These are phyloP conservation scores for Drepana falcataria DNA, from an alignment of 2,888 invertebrate species.

Conservation along the genomic window DNA sequence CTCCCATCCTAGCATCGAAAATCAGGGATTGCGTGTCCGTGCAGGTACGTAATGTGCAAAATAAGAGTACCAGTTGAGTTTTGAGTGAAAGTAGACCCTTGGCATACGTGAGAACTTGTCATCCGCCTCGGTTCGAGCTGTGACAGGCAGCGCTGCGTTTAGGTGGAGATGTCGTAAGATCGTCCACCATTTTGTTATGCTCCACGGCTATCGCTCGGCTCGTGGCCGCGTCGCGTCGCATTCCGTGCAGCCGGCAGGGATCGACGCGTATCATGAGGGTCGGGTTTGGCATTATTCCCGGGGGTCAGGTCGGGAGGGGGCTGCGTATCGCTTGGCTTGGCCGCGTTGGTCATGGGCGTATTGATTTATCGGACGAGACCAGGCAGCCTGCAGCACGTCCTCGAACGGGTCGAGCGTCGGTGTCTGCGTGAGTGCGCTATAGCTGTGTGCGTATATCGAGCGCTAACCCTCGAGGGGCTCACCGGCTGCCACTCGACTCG, in stretches of 20 bases:
- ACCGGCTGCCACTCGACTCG: constrained; percentile 75
- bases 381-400: constrained; percentile 64
- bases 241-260: constrained; percentile 72
- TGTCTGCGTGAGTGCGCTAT: constrained; percentile 70
- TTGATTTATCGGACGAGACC: constrained; percentile 76
- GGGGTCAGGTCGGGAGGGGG: constrained; percentile 69
- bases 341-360: constrained; percentile 64
- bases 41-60: constrained; percentile 78
- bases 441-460: constrained; percentile 73
- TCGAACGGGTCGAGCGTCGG: constrained; percentile 67
- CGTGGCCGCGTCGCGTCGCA: constrained; percentile 73
- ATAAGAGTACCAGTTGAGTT: constrained; percentile 54
- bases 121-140: constrained; percentile 73
- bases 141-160: constrained; percentile 72
- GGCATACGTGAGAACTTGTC: constrained; percentile 74
- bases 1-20: constrained; percentile 79
- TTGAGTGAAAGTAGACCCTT: constrained; percentile 76
- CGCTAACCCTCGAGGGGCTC: constrained; percentile 77
- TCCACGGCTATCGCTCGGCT: constrained; percentile 73
- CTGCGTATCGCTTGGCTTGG: constrained; percentile 55
- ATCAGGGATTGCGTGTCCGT: constrained; percentile 82
- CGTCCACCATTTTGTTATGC: constrained; percentile 79
- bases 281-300: constrained; percentile 69
- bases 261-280: constrained; percentile 68
- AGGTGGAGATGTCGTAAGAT: constrained; percentile 80